Evolutionary conservation across 1,140 invertebrate genomes (phyloP).

Genomic region (Asobara japonica): DNA sequence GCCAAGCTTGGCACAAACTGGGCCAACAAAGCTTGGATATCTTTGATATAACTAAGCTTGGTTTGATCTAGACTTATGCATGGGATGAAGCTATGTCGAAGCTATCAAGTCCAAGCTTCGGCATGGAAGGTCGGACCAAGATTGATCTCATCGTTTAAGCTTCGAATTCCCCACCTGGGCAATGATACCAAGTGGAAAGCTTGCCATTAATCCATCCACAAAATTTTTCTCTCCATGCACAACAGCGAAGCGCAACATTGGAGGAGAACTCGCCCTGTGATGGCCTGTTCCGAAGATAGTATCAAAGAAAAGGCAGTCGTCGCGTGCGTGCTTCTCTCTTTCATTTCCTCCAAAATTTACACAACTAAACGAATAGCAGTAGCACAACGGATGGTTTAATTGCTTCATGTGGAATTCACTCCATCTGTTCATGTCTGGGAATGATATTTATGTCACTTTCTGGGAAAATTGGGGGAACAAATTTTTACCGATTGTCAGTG

Average conservation of each 20-base stretch:
- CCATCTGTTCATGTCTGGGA: neutral
- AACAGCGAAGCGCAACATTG: neutral
- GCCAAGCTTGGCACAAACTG: too few relatives aligned
- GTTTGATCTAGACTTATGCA: too few relatives aligned
- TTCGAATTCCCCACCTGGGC: too few relatives aligned
- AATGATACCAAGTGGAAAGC: too few relatives aligned
- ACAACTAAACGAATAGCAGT: neutral
- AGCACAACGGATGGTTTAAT: neutral
- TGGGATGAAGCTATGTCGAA: too few relatives aligned
- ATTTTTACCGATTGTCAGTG: neutral
- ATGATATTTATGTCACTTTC: neutral
- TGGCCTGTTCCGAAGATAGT: neutral
- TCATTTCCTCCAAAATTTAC: neutral
- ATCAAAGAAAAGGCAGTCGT: slow-evolving; percentile 14
- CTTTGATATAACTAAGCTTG: too few relatives aligned
- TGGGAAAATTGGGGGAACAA: neutral
- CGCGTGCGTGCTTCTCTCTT: slow-evolving; percentile 2
- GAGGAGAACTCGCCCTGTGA: neutral
- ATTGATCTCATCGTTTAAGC: too few relatives aligned
- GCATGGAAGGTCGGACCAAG: too few relatives aligned
- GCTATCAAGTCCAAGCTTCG: too few relatives aligned
- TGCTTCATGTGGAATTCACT: neutral
- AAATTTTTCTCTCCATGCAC: too few relatives aligned
- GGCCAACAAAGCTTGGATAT: too few relatives aligned
- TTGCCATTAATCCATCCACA: too few relatives aligned